Conservation (phyloP, 2,797 vertebrate species). For the Urocyon cinereoargenteus region DNA sequence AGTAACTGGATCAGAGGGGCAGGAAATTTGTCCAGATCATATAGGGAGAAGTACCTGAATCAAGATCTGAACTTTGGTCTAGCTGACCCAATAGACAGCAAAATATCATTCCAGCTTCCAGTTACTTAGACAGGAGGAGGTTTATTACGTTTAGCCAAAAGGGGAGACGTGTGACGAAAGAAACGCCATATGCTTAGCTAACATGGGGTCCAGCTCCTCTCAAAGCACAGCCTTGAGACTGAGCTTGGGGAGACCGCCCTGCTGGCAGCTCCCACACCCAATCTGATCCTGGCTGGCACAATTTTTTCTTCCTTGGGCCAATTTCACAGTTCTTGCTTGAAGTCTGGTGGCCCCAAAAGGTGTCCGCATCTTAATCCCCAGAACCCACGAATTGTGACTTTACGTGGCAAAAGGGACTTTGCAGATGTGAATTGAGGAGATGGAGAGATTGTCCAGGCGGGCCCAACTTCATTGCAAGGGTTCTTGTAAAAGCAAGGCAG, state of each 20-base stretch:
- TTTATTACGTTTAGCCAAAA: not conserved
- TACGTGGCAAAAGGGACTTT: not conserved
- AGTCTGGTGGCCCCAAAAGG: not conserved
- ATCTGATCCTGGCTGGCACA: not conserved
- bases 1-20: not conserved
- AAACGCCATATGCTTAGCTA: not conserved
- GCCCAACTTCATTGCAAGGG: fast-evolving
- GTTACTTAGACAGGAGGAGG: not conserved
- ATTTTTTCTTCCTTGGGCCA: not conserved
- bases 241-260: not conserved
- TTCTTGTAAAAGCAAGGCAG: not conserved
- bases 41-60: too few species aligned
- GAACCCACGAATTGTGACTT: not conserved
- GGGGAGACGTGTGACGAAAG: not conserved
- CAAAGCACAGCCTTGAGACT: not conserved
- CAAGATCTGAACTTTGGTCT: not conserved
- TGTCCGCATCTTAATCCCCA: not conserved
- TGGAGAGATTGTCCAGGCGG: not conserved
- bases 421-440: not conserved
- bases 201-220: not conserved
- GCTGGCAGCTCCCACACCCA: too few species aligned
- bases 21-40: not conserved
- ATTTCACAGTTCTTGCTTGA: not conserved
- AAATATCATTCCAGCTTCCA: not conserved
- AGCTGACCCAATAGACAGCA: not conserved